Percentiles rank a stretch among this genome's conserved stretches.
Conservation (phyloP, 2,113 vertebrate species). For the Dunckerocampus dactyliophorus region DNA sequence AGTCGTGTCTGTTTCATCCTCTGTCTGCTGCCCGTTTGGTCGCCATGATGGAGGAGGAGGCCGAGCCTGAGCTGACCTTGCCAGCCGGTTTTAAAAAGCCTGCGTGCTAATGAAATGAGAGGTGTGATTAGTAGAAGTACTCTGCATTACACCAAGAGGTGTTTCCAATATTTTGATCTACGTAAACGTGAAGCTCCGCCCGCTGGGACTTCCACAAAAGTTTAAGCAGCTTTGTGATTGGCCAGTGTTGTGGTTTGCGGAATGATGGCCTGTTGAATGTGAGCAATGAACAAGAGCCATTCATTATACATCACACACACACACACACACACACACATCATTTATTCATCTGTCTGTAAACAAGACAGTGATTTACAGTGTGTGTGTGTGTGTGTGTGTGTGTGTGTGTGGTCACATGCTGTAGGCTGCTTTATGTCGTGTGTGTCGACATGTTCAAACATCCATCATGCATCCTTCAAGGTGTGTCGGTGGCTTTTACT, state of each 20-base stretch:
- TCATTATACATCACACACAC: slow-evolving; percentile 11
- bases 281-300: slow-evolving; percentile 11
- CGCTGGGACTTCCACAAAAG: no score
- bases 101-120: not conserved
- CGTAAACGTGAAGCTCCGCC: no score
- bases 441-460: not conserved
- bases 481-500: not conserved
- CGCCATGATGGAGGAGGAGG: no score
- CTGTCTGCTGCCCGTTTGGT: slow-evolving; percentile 11
- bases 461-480: no score
- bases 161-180: no score
- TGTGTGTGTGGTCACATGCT: not conserved
- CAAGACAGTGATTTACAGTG: slow-evolving; percentile 1
- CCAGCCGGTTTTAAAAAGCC: not conserved
- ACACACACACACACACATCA: slow-evolving; percentile 12
- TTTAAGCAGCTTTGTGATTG: not conserved
- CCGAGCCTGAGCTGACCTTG: no score
- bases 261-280: not conserved
- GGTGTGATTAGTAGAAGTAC: no score
- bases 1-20: slow-evolving; percentile 14
- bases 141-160: no score
- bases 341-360: slow-evolving; percentile 16
- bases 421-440: not conserved
- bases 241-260: not conserved
- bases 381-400: not conserved